Conservation (phyloP, 64 coral and sea anemone genomes). For the Actinia tenebrosa region DNA sequence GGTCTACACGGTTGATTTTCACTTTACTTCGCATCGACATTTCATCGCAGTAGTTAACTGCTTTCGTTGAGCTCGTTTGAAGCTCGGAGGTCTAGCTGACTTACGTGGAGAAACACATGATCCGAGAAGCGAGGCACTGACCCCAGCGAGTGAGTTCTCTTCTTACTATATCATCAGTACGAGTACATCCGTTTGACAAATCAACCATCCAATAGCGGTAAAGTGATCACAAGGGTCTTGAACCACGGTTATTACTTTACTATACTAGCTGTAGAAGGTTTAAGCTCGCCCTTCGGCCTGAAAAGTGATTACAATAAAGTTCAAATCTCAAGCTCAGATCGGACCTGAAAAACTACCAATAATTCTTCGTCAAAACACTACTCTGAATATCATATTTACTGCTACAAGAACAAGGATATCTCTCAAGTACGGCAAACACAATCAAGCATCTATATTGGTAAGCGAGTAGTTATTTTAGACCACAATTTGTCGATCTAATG, state of each 20-base stretch:
- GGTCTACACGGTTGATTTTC: not conserved
- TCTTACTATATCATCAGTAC: not conserved
- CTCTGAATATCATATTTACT: no score
- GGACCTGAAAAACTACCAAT: not conserved
- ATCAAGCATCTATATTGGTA: no score
- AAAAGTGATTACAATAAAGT: no score
- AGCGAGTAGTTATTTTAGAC: no score
- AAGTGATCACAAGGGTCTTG: not conserved
- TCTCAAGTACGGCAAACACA: not conserved
- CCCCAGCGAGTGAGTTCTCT: not conserved
- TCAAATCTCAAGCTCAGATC: not conserved
- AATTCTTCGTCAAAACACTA: not conserved
- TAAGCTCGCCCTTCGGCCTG: not conserved
- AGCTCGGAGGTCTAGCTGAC: not conserved
- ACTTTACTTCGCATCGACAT: not conserved
- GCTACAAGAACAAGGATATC: no score
- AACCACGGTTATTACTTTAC: not conserved
- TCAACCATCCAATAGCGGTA: not conserved
- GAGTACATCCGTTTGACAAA: not conserved
- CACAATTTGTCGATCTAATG: not conserved
- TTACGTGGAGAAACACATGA: not conserved
- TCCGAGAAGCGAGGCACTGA: not conserved
- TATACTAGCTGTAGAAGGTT: not conserved
- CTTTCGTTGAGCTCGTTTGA: not conserved
- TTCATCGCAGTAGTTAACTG: not conserved